phyloP scores from a whole-genome alignment of 2,888 invertebrate species.

The Gymnoscelis rufifasciata region DNA sequence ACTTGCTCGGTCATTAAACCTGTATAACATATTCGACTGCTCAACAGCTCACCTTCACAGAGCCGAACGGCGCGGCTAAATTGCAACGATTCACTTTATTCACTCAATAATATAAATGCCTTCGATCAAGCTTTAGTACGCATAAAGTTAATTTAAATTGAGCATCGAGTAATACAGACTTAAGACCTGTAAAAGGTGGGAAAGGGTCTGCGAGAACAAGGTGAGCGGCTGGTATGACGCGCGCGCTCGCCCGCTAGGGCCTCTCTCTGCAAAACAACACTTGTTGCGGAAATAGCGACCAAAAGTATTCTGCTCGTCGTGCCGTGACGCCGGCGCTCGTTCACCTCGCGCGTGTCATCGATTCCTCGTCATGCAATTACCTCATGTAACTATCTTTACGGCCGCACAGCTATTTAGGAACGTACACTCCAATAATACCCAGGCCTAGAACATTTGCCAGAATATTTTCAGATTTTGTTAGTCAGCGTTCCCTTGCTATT shows the following conservation, averaged over 20 bases:
- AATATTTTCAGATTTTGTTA: slow-evolving; percentile 10
- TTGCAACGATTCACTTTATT: too few species aligned
- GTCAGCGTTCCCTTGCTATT: slow-evolving; percentile 5
- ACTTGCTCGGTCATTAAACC: too few species aligned
- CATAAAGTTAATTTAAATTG: too few species aligned
- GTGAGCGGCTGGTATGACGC: slow-evolving; percentile 18
- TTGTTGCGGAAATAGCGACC: slow-evolving; percentile 75
- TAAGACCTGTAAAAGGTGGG: too few species aligned
- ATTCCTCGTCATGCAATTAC: slow-evolving; percentile 27
- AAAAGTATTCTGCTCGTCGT: slow-evolving; percentile 57
- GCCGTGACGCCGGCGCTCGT: slow-evolving; percentile 47
- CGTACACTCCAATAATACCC: slow-evolving; percentile 11
- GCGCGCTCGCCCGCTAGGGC: slow-evolving; percentile 55
- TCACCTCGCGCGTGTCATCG: slow-evolving; percentile 46
- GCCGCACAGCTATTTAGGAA: slow-evolving; percentile 9
- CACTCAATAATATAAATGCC: too few species aligned
- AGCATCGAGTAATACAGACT: too few species aligned
- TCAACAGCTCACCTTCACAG: too few species aligned
- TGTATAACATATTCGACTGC: too few species aligned
- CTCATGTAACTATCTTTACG: slow-evolving; percentile 17
- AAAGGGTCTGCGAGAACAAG: not conserved
- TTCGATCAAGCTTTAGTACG: too few species aligned
- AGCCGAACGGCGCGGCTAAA: too few species aligned
- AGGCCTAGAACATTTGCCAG: slow-evolving; percentile 13
- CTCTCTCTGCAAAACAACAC: slow-evolving; percentile 71